Base-by-base conservation (phyloP, 1,140 invertebrate genomes). In the Philotrypesis tridentata region DNA sequence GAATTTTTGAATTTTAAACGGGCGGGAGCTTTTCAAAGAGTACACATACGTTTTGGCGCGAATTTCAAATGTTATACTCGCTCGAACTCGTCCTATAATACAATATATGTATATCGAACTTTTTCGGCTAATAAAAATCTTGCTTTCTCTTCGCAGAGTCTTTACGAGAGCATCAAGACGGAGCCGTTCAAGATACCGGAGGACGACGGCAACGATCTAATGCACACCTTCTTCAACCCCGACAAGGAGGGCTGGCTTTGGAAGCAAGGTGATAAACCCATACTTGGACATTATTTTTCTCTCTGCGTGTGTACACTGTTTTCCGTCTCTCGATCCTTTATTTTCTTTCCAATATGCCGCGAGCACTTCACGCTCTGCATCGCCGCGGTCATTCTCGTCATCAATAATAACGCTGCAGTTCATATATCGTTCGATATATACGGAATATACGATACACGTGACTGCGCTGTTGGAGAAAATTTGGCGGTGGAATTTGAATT, bases 111-210 rank as follows among this genome's bases (percentile, higher is more conserved):
- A n/a, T n/a, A n/a, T 37, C 33, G 33, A 5, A 37, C 9, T 5
- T 17, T 55, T 48, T 82, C 17, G 21, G 29, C 11, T 29, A 70
- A 31, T 70, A 70, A 37, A 70, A 65, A 12, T 78, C n/a, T 3
- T 33, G 25, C 80, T 76, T 74, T 84, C 85, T 89, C 85, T 84
- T 82, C 84, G 72, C 92, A 98, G 97, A 98, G 97, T 89, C 92
- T 99, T 82, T 99, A 99, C 92, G 98, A 99, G 89, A 99, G 97
- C 88, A 99, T 99, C 90, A 98, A 99, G 93, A 98, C 97, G 70
- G 98, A 99, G 92, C 98, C 98, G 25, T 99, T 99, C 92, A 99
- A 99, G 92, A 99, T 99, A 89, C 98, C 98, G 3, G 98, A 99
- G 91, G 98, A 99, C 92, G 98, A 99, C 93, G 98, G 98, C 55